Conservation (phyloP, 2,113 vertebrate species). For the Muntiacus muntjak region DNA sequence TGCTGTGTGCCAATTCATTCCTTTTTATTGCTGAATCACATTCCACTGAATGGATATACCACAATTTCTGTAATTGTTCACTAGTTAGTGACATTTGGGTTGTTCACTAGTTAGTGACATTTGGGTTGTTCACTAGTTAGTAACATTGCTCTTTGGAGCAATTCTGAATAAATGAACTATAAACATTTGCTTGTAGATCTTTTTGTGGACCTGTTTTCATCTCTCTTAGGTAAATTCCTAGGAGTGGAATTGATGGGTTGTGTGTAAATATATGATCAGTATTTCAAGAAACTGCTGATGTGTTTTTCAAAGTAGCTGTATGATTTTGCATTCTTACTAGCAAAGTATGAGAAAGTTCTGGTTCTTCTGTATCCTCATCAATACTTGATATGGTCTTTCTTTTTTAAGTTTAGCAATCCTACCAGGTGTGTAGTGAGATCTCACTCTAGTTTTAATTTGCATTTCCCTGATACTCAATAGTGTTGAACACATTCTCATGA, state of each 20-base stretch:
- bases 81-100: no score
- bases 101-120: not conserved
- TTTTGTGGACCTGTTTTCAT: not conserved
- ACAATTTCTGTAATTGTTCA: not conserved
- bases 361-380: not conserved
- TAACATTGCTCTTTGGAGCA: not conserved
- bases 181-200: not conserved
- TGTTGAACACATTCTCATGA: not conserved
- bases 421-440: not conserved
- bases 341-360: not conserved
- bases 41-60: not conserved
- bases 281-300: not conserved
- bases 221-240: not conserved
- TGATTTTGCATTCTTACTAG: not conserved
- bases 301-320: not conserved
- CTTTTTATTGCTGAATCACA: not conserved
- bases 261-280: not conserved
- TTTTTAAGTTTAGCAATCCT: not conserved
- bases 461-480: not conserved
- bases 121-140: not conserved
- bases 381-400: not conserved
- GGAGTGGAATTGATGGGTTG: not conserved
- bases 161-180: not conserved
- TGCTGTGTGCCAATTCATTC: not conserved
- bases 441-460: slow-evolving; percentile 2